These are phyloP conservation scores for Dicyrtomina minuta DNA, from an alignment of 2,888 invertebrate genomes.

Conservation along the genomic window DNA sequence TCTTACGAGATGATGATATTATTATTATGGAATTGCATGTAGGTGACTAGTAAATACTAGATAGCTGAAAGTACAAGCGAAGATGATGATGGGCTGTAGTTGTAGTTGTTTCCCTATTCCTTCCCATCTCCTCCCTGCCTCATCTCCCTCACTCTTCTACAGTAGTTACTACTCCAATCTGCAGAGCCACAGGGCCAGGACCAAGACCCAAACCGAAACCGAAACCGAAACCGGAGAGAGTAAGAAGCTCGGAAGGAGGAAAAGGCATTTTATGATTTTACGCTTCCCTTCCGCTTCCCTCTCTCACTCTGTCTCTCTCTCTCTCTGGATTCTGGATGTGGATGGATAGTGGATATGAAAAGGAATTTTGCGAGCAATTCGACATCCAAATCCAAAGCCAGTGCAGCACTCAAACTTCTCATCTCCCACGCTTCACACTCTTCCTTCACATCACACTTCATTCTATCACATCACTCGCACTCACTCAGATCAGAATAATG, in stretches of 20 bases:
- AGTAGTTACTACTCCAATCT: no score
- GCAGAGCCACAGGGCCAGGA: no score
- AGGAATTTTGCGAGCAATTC: constrained; percentile 4
- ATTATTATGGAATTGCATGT: no score
- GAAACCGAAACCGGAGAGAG: no score
- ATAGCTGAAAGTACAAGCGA: no score
- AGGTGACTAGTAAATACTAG: no score
- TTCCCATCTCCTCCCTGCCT: no score
- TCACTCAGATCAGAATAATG: constrained; percentile 30
- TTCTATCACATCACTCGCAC: constrained; percentile 30
- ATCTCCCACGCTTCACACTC: constrained; percentile 24
- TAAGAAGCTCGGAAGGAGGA: not conserved
- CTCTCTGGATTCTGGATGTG: not conserved
- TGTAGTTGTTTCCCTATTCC: no score
- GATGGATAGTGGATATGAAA: not conserved
- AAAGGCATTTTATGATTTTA: constrained; percentile 29
- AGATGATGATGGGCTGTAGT: no score
- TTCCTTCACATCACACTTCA: constrained; percentile 11
- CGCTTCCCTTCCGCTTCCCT: constrained; percentile 23
- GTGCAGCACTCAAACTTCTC: constrained; percentile 1
- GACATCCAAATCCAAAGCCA: not conserved
- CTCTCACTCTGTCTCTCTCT: not conserved
- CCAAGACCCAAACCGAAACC: no score
- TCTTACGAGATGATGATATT: no score
- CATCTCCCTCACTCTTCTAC: no score